A percentile compares a stretch with the other conserved stretches of the same genome.
phyloP scores from a whole-genome alignment of 2,113 vertebrate species.

The Holacanthus passer region DNA sequence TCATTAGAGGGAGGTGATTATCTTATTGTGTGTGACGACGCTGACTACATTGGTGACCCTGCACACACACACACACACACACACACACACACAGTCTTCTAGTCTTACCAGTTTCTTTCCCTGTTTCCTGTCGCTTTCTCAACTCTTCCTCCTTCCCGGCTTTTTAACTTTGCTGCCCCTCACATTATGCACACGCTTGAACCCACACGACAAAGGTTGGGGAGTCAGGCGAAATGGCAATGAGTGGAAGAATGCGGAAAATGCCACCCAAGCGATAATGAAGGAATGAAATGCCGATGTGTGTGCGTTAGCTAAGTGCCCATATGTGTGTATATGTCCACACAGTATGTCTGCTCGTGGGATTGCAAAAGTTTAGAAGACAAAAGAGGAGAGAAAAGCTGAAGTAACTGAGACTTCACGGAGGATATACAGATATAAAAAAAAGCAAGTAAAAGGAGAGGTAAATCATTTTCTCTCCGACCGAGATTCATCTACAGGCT shows the following conservation, averaged over 20 bases:
- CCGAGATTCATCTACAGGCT: slow-evolving; percentile 45
- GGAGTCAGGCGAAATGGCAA: slow-evolving; percentile 22
- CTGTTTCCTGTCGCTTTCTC: slow-evolving; percentile 2
- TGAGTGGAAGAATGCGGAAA: slow-evolving; percentile 40
- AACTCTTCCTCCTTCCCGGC: background rate
- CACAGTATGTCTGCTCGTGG: background rate
- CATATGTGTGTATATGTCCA: slow-evolving; percentile 19
- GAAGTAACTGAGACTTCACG: background rate
- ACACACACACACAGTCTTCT: slow-evolving; percentile 14
- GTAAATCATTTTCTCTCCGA: slow-evolving; percentile 51
- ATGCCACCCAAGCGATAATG: slow-evolving; percentile 52
- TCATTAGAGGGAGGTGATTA: slow-evolving; percentile 72
- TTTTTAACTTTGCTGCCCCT: background rate
- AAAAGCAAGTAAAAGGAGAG: slow-evolving; percentile 34
- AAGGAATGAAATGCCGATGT: slow-evolving; percentile 42
- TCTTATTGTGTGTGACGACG: slow-evolving; percentile 43
- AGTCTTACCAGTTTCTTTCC: background rate
- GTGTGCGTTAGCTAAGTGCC: background rate
- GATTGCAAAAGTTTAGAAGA: slow-evolving; percentile 14
- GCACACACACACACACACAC: slow-evolving; percentile 5
- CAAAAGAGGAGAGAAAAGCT: slow-evolving; percentile 4
- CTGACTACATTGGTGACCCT: slow-evolving; percentile 31
- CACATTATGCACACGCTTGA: slow-evolving; percentile 9
- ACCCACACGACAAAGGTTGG: slow-evolving; percentile 25
- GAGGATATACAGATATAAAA: background rate